Base-by-base conservation (phyloP, 2,888 invertebrate genomes). In the Stratiomys singularior region DNA sequence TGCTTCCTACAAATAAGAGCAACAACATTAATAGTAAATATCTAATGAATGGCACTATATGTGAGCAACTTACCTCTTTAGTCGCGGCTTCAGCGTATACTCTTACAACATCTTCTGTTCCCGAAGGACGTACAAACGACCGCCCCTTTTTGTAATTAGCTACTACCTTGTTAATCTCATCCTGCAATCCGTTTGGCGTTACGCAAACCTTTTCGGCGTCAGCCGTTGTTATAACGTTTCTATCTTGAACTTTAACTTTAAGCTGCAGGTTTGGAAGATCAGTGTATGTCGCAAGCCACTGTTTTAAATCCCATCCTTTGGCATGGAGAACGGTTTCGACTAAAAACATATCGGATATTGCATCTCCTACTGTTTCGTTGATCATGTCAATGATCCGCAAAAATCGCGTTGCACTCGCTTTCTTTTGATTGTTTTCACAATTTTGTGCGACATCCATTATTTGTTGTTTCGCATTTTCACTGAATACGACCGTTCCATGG, bases 301-400 rank as follows among this genome's bases (percentile, higher is more conserved):
- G 91, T 37, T 88, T 86, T 0, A 93, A 89, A 82, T 91, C 89
- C 93, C 95, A 96, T 3, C 94, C 96, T 80, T 92, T 92, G 1
- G 92, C 91, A 82, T 93, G 92, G 27, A 99, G 89, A 72, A 98
- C 93, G 0, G 94, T 92, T 87, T 99, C 99, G 0, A 99, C 97
- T 4, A 98, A 86, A 78, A 99, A 89, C 91, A 99, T 90, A 85
- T 99, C 99, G 0, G 98, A 97, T 76, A 99, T 92, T 1, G 99
- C 99, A 89, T 99, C 99, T 0, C 99, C 99, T 0, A 99, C 96
- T 0, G 95, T 93, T 88, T 97, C 96, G 86, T 98, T 98, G 15
- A 96, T 95, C 83, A 98, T 89, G 85, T 96, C 93, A 79, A 96
- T 93, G 76, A 96, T 88, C 81, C 90, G 88, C 1, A 90, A 85